Percentiles rank a stretch among this genome's conserved stretches.
Evolutionary conservation across 2,113 vertebrate species (phyloP).

Genomic region (Lota lota): DNA sequence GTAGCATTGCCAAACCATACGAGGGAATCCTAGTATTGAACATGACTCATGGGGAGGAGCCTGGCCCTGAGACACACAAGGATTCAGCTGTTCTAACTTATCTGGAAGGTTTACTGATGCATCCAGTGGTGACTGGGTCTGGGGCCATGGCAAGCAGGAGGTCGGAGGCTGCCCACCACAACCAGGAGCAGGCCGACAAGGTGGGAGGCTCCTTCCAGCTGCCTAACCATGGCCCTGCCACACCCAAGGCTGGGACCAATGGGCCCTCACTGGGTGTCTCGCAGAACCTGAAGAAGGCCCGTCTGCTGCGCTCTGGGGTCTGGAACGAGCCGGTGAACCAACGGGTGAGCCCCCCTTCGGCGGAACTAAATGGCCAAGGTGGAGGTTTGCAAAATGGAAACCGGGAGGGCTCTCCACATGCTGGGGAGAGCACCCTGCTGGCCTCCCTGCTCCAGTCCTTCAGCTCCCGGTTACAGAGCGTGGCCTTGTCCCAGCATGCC

Average conservation of each 20-base stretch:
- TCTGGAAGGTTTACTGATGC: conserved; percentile 99
- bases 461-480: conserved; percentile 93
- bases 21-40: conserved; percentile 91
- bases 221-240: conserved; percentile 80
- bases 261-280: conserved; percentile 80
- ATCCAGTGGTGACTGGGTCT: conserved; percentile 94
- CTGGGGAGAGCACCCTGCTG: conserved; percentile 92
- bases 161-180: conserved; percentile 78
- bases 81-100: conserved; percentile 99
- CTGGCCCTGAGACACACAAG: conserved; percentile 99
- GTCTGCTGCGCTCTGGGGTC: conserved; percentile 88
- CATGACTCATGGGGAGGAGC: conserved; percentile 99
- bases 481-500: conserved; percentile 90
- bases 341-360: conserved; percentile 78
- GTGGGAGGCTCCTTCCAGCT: conserved; percentile 78
- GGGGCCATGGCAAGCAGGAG: conserved; percentile 85
- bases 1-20: conserved; percentile 70
- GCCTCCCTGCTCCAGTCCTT: conserved; percentile 97
- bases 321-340: conserved; percentile 88
- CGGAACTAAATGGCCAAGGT: conserved; percentile 85
- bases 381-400: conserved; percentile 82
- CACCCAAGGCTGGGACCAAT: conserved; percentile 70
- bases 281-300: conserved; percentile 94
- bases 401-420: conserved; percentile 84
- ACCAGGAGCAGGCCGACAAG: conserved; percentile 83